These are phyloP conservation scores for Halichondria panicea DNA, from an alignment of 37 sponge, comb jelly and placozoan species.

Conservation along the genomic window DNA sequence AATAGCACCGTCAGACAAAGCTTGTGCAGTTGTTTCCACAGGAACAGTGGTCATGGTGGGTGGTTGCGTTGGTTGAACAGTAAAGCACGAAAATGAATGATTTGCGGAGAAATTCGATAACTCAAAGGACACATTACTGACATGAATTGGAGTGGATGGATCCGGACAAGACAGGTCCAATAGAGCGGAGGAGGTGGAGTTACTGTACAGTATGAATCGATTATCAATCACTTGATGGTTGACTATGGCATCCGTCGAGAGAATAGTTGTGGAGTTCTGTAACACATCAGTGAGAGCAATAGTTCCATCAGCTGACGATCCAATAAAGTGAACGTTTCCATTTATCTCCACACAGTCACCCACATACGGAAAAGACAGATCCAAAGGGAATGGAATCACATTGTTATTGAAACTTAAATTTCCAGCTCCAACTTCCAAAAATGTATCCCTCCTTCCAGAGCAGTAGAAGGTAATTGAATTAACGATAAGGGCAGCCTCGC, in stretches of 20 bases:
- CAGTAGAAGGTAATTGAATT: neutral
- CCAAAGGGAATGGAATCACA: neutral
- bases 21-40: too few species aligned
- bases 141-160: neutral
- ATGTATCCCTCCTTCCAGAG: neutral
- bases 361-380: neutral
- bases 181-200: neutral
- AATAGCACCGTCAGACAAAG: too few species aligned
- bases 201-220: neutral
- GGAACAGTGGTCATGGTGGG: too few species aligned
- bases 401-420: neutral
- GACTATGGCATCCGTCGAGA: neutral
- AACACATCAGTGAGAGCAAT: neutral
- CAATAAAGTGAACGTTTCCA: neutral
- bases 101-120: too few species aligned
- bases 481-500: too few species aligned
- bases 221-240: neutral
- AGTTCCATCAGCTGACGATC: neutral
- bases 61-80: too few species aligned
- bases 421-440: neutral
- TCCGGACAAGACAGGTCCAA: neutral
- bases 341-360: neutral
- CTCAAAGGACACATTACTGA: neutral
- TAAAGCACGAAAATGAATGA: too few species aligned
- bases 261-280: neutral